Conservation (phyloP, 2,888 invertebrate species). For the Capitulum mitella region DNA sequence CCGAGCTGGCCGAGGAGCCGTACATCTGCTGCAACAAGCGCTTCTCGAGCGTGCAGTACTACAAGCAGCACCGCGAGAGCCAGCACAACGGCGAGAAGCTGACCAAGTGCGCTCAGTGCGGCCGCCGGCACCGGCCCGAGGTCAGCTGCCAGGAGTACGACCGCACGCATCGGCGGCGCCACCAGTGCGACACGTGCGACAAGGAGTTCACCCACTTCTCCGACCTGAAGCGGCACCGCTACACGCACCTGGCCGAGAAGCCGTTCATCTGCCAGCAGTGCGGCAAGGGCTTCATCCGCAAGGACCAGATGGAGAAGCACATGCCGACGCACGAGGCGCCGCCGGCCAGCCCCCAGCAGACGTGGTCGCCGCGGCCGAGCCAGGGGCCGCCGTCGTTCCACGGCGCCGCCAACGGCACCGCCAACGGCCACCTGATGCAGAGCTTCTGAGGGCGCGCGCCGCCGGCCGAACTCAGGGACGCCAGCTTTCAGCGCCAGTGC, state of each 20-base stretch:
- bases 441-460: not conserved
- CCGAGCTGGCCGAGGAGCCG: slow-evolving; percentile 42
- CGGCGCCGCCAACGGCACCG: not conserved
- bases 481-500: not conserved
- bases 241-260: slow-evolving; percentile 76
- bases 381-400: not conserved
- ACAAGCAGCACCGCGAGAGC: slow-evolving; percentile 83
- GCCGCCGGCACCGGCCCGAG: slow-evolving; percentile 78
- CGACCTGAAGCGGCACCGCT: slow-evolving; percentile 76
- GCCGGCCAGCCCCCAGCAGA: slow-evolving; percentile 7
- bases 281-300: slow-evolving; percentile 78
- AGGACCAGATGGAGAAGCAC: slow-evolving; percentile 86
- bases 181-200: slow-evolving; percentile 67
- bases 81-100: slow-evolving; percentile 81
- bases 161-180: slow-evolving; percentile 46
- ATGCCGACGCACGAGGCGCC: slow-evolving; percentile 58
- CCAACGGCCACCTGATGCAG: slow-evolving; percentile 18
- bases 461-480: not conserved
- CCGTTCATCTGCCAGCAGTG: slow-evolving; percentile 74
- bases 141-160: slow-evolving; percentile 80
- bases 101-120: slow-evolving; percentile 74
- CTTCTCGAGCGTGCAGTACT: slow-evolving; percentile 77
- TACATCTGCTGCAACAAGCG: slow-evolving; percentile 75
- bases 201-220: slow-evolving; percentile 89
- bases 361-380: not conserved